Percentiles rank a stretch among this genome's conserved stretches.
phyloP scores from a whole-genome alignment of 2,888 invertebrate genomes.

The Drosophila trichaetosa region DNA sequence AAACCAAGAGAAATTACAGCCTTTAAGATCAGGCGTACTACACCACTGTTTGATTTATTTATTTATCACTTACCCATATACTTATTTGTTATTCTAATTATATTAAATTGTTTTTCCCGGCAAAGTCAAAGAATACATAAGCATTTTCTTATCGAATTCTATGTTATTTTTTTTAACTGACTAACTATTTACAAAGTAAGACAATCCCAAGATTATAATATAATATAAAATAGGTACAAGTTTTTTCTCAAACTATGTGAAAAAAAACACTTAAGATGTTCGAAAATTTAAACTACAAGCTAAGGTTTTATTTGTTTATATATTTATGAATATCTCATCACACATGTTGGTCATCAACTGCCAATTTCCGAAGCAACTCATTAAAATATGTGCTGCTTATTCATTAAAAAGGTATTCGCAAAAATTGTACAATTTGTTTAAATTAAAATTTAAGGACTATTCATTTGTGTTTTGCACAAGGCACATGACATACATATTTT shows the following conservation, averaged over 20 bases:
- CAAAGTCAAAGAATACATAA: neutral
- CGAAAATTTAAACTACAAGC: neutral
- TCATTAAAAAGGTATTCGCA: neutral
- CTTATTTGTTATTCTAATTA: neutral
- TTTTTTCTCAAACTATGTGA: neutral
- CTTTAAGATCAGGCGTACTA: neutral
- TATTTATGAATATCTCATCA: neutral
- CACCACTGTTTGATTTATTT: neutral
- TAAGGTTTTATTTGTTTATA: neutral
- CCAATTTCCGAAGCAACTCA: neutral
- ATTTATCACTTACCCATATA: neutral
- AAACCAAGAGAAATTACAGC: neutral
- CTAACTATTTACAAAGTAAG: neutral
- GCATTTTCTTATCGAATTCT: rapidly evolving
- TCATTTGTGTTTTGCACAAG: neutral
- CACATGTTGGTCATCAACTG: neutral
- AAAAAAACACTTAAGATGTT: neutral
- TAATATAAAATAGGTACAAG: neutral
- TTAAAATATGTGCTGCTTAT: neutral
- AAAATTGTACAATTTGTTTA: neutral
- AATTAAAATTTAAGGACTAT: neutral
- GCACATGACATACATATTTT: neutral
- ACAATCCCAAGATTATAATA: neutral
- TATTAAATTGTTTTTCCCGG: neutral
- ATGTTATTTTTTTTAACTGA: neutral